phyloP scores from a whole-genome alignment of 2,797 vertebrate species.

The Allochrocebus solatus region DNA sequence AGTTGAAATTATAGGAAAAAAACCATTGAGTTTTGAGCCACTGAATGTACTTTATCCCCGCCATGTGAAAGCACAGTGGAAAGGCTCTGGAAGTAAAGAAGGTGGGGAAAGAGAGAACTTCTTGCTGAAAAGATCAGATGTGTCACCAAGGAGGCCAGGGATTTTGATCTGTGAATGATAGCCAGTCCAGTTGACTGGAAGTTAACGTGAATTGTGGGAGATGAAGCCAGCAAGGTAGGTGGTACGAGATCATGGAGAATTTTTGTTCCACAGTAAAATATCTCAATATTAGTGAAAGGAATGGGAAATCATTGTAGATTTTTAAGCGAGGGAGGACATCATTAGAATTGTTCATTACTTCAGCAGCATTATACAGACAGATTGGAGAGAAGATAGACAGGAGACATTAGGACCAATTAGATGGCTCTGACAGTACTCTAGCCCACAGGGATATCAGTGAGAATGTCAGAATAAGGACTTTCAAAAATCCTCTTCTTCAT shows the following conservation, averaged over 20 bases:
- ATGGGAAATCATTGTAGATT: neutral
- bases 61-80: neutral
- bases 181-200: neutral
- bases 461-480: neutral
- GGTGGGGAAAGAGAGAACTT: neutral
- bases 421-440: neutral
- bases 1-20: neutral
- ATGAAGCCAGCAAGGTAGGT: neutral
- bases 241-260: neutral
- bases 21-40: neutral
- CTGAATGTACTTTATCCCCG: neutral
- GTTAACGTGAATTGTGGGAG: neutral
- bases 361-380: neutral
- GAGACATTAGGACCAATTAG: neutral
- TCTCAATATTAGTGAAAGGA: neutral
- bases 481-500: neutral
- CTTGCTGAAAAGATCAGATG: neutral
- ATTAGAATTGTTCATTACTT: neutral
- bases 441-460: neutral
- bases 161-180: neutral
- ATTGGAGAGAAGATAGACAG: neutral
- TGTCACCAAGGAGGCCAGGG: neutral
- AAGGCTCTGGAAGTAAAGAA: conserved; percentile 1
- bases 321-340: neutral
- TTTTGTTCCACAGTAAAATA: neutral